phyloP scores from a whole-genome alignment of 2,888 invertebrate genomes.

The Sphaeridia pumilis region DNA sequence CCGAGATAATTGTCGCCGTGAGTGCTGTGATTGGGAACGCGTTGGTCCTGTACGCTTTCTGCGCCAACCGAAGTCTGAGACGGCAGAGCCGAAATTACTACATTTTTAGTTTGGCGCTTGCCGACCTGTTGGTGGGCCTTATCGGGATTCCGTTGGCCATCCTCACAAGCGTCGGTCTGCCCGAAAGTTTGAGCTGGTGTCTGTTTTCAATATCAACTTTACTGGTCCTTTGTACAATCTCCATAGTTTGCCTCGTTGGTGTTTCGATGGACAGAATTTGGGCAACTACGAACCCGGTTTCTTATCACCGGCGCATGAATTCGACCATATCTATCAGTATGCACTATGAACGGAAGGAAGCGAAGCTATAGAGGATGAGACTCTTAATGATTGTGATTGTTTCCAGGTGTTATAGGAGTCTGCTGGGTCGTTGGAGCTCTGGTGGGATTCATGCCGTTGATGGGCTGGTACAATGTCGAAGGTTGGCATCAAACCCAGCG shows the following conservation, averaged over 20 bases:
- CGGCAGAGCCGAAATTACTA: slow-evolving; percentile 81
- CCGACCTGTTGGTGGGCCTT: slow-evolving; percentile 75
- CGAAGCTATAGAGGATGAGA: background rate
- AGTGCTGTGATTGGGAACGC: slow-evolving; percentile 73
- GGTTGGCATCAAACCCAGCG: slow-evolving; percentile 44
- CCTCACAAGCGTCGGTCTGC: slow-evolving; percentile 61
- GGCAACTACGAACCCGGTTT: slow-evolving; percentile 85
- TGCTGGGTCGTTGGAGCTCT: slow-evolving; percentile 73
- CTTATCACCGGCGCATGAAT: slow-evolving; percentile 51
- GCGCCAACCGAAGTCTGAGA: slow-evolving; percentile 61
- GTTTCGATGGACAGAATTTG: slow-evolving; percentile 86
- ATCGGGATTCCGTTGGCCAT: slow-evolving; percentile 66
- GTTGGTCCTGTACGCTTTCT: slow-evolving; percentile 75
- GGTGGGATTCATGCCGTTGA: slow-evolving; percentile 68
- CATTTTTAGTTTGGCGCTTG: slow-evolving; percentile 76
- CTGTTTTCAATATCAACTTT: slow-evolving; percentile 74
- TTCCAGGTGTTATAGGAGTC: slow-evolving; percentile 63
- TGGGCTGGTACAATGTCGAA: slow-evolving; percentile 66
- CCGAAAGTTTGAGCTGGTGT: slow-evolving; percentile 67
- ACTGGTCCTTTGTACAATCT: slow-evolving; percentile 79
- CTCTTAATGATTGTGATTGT: background rate
- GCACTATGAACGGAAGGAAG: background rate
- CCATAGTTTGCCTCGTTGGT: slow-evolving; percentile 81
- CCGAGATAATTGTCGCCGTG: slow-evolving; percentile 70
- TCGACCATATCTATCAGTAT: background rate